These are phyloP conservation scores for Gobionotothen gibberifrons DNA, from an alignment of 2,797 vertebrate species.

Conservation along the genomic window DNA sequence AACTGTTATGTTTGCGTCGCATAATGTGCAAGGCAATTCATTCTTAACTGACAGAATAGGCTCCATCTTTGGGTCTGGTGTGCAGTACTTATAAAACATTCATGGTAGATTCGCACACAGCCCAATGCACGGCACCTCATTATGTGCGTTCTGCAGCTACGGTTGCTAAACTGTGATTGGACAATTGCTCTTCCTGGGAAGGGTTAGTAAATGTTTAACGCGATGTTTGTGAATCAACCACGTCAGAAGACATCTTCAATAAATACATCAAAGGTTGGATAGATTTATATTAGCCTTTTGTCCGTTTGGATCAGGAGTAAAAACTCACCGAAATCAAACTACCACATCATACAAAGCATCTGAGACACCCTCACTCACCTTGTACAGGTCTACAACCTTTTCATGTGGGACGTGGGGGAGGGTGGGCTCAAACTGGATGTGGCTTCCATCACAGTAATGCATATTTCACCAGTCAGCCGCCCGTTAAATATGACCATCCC, in stretches of 20 bases:
- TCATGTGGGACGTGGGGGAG: conserved; percentile 13
- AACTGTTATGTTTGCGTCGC: too few relatives aligned
- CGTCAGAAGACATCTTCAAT: not conserved
- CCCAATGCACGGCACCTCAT: not conserved
- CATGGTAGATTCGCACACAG: too few relatives aligned
- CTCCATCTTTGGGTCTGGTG: too few relatives aligned
- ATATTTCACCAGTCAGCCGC: conserved; percentile 71
- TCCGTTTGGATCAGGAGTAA: not conserved
- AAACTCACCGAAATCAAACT: not conserved
- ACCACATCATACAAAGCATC: not conserved
- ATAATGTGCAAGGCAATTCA: too few relatives aligned
- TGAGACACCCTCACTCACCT: conserved; percentile 30
- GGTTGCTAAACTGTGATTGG: not conserved
- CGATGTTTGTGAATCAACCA: not conserved
- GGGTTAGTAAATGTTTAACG: not conserved
- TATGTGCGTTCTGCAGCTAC: not conserved
- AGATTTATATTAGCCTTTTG: not conserved
- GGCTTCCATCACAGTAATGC: conserved; percentile 76
- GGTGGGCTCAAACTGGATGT: not conserved
- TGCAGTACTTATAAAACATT: too few relatives aligned
- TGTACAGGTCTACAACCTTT: conserved; percentile 34
- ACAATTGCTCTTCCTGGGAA: not conserved
- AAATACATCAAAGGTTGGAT: not conserved
- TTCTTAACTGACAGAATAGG: too few relatives aligned
- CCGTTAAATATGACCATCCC: conserved; percentile 77